Evolutionary conservation across 2,888 invertebrate genomes (phyloP).

Genomic region (Galerucella calmariensis): DNA sequence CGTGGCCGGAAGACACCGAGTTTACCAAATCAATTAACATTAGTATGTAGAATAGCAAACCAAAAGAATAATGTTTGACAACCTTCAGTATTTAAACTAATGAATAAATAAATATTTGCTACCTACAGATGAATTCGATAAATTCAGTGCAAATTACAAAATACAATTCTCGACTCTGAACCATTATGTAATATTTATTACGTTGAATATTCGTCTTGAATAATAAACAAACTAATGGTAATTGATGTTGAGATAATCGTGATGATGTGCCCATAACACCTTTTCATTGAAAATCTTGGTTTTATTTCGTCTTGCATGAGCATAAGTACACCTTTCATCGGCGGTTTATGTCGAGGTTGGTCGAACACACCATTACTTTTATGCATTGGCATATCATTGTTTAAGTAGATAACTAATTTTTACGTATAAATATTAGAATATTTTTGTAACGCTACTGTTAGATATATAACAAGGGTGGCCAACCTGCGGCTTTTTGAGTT

Average conservation of each 20-base stretch:
- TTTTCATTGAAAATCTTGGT: slow-evolving; percentile 18
- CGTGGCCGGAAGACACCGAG: slow-evolving; percentile 13
- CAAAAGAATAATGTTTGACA: slow-evolving; percentile 13
- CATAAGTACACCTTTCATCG: slow-evolving; percentile 23
- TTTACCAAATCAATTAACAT: slow-evolving; percentile 21
- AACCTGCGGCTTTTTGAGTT: too few relatives aligned
- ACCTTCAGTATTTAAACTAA: slow-evolving; percentile 29
- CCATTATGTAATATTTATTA: slow-evolving; percentile 37
- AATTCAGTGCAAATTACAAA: slow-evolving; percentile 27
- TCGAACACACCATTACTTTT: slow-evolving; percentile 9
- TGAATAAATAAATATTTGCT: slow-evolving; percentile 34
- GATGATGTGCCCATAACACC: slow-evolving; percentile 21
- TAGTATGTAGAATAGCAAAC: slow-evolving; percentile 9
- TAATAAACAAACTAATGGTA: slow-evolving; percentile 30
- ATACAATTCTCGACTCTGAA: slow-evolving; percentile 22
- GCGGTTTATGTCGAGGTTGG: slow-evolving; percentile 29
- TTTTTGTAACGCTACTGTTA: too few relatives aligned
- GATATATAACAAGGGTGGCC: neutral
- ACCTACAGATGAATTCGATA: slow-evolving; percentile 23
- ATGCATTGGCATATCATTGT: slow-evolving; percentile 1
- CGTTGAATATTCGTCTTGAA: slow-evolving; percentile 31
- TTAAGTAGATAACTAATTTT: too few relatives aligned
- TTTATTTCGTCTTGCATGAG: neutral
- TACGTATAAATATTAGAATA: too few relatives aligned
- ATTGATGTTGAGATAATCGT: slow-evolving; percentile 19